Evolutionary conservation across 2,888 invertebrate species (phyloP).

Genomic region (Druceiella hillmani): DNA sequence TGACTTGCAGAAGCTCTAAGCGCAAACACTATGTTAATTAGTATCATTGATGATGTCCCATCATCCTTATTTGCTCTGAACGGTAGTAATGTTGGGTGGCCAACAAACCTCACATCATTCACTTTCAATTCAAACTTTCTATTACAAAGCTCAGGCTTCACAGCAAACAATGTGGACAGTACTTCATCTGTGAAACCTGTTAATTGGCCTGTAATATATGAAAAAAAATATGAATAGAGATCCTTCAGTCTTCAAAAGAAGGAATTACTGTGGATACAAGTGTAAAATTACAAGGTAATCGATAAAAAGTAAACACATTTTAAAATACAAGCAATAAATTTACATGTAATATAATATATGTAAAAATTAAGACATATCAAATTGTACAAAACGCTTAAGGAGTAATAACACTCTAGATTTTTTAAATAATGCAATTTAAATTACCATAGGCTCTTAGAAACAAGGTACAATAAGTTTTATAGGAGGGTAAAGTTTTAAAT

Average conservation of each 20-base stretch:
- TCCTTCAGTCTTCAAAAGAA: background rate
- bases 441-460: no score
- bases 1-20: conserved; percentile 85
- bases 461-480: no score
- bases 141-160: conserved; percentile 84
- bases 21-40: conserved; percentile 88
- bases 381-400: no score
- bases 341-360: no score
- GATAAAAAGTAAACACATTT: conserved; percentile 1
- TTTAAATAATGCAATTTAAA: no score
- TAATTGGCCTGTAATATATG: conserved; percentile 44
- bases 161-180: conserved; percentile 82
- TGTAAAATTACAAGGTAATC: conserved; percentile 3
- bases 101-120: conserved; percentile 93
- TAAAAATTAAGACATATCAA: no score
- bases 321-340: conserved; percentile 1
- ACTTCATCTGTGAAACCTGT: conserved; percentile 80
- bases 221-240: no score
- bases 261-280: background rate
- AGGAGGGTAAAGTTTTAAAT: no score
- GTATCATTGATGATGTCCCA: conserved; percentile 61
- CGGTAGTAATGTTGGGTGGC: conserved; percentile 81
- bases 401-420: no score
- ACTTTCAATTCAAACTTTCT: conserved; percentile 92
- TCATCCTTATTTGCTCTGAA: conserved; percentile 62